Evolutionary conservation across 2,888 invertebrate species (phyloP), one percentile per base, ranked within the genome.

Genomic region (Athrips mouffetella): DNA sequence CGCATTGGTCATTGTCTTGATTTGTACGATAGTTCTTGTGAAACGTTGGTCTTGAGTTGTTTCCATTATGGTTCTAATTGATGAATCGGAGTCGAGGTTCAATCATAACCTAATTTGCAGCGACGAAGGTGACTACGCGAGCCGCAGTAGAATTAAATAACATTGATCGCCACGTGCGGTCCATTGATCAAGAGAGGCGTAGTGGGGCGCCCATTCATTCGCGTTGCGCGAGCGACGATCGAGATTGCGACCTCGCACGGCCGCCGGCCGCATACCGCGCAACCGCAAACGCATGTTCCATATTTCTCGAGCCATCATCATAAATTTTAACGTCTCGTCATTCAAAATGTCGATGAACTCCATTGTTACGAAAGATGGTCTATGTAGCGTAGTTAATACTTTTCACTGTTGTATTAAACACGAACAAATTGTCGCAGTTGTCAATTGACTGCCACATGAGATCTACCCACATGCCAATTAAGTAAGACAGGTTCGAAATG

Each of bases 101-200:
- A 21, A 16, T 29, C 29, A n/a, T 29, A 29, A 18, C 29, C 27
- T 42, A 18, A 29, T 42, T 27, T 27, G 42, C 42, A 18, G 29
- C 21, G 11, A 29, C 16, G 15, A n/a, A 25, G 29, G 27, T 42
- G 18, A 42, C 29, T n/a, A 15, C 15, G 15, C 30, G 30, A 20
- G n/a, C 21, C 13, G 45, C 18, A 21, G 39, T 48, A 35, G 58
- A 75, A 71, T 67, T 63, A 66, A 63, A 66, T 68, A 65, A 66
- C 68, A 73, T 75, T 69, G 68, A 78, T 68, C 65, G 70, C 79
- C 84, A 80, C 83, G 82, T 79, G 81, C 80, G 67, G 71, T 70
- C 76, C 81, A 83, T 81, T 85, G 83, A 84, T 78, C 68, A 69
- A 62, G 59, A 58, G 65, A 62, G 58, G 54, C 50, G 64, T 59